Evolutionary conservation across 1,140 invertebrate species (phyloP), one percentile per base, ranked within the genome.

Genomic region (Halictus rubicundus): DNA sequence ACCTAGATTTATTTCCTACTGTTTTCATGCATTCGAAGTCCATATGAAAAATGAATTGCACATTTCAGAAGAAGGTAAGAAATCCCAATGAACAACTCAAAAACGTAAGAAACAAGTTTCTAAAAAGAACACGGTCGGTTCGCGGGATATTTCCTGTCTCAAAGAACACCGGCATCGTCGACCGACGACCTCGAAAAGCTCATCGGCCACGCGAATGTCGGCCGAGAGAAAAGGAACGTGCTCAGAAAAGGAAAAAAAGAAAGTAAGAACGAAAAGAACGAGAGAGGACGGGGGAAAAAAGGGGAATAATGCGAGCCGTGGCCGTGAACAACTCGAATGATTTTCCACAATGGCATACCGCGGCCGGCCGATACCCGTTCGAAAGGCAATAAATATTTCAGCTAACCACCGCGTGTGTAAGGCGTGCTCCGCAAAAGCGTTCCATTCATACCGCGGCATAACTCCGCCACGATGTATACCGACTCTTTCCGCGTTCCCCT

Each of bases 371-470:
- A 82, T 83, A 80, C 76, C 68, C 77, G 73, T 86, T 83, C 75
- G 74, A 86, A 82, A 46, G 76, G 84, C 77, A 86, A 86, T 86
- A 86, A 86, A 86, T 86, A 86, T 86, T 85, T 83, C 79, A 70
- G 71, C 80, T 86, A 86, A 86, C 85, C 85, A 74, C 70, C 64
- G 74, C 68, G 59, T 78, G 73, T 83, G 81, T 80, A 83, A 86
- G 84, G 82, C 83, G 74, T 49, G 70, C 84, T 82, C 79, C 69
- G 81, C 85, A 83, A 87, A 84, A 85, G 73, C 83, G 70, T 83
- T 87, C 84, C 85, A 87, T 87, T 87, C 84, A 87, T 81, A 82
- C 79, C 79, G 70, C 79, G 27, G 83, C 65, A 46, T 77, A 69
- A 85, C 65, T 78, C 81, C 77, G 74, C 49, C 61, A 52, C 69